Evolutionary conservation across 2,113 vertebrate genomes (phyloP).

Genomic region (Xenus cinereus): DNA sequence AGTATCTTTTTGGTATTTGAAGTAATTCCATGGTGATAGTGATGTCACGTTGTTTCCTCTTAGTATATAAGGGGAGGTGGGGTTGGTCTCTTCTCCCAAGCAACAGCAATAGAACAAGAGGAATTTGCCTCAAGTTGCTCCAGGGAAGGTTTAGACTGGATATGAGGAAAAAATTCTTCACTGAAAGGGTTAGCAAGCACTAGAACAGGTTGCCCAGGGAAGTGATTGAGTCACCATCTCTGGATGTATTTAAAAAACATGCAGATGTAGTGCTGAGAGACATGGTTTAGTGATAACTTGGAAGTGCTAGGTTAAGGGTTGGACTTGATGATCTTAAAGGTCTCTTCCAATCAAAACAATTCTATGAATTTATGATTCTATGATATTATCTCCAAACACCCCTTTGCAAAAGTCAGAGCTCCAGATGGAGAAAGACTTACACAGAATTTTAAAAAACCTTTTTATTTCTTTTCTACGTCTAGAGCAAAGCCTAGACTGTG

Average conservation of each 20-base stretch:
- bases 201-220: background rate
- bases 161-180: background rate
- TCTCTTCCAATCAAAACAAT: background rate
- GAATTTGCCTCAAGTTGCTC: background rate
- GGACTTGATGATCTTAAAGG: background rate
- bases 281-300: background rate
- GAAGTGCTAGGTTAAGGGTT: background rate
- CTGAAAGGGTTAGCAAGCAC: background rate
- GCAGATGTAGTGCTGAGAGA: background rate
- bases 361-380: background rate
- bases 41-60: background rate
- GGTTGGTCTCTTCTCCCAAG: background rate
- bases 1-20: background rate
- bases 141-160: background rate
- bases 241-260: background rate
- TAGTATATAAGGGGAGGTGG: background rate
- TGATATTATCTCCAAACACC: background rate
- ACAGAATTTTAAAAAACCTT: background rate
- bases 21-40: background rate
- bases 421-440: background rate
- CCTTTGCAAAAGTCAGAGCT: background rate
- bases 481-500: background rate
- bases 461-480: background rate
- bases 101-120: background rate
- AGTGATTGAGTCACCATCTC: background rate